Evolutionary conservation across 2,113 vertebrate species (phyloP).

Genomic region (Orycteropus afer): DNA sequence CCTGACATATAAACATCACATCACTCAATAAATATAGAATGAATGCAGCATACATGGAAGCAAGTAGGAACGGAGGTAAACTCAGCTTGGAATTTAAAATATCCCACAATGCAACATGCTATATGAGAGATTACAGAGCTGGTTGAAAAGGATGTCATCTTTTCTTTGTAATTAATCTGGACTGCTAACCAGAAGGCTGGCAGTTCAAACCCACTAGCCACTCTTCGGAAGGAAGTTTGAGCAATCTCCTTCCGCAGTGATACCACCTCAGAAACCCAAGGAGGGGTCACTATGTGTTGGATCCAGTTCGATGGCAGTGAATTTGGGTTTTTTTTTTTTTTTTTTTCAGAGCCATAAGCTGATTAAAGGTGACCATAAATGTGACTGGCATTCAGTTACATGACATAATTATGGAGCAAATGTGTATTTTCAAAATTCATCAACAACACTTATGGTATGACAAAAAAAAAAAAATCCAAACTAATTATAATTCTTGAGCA

Average conservation of each 20-base stretch:
- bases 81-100: slow-evolving; percentile 13
- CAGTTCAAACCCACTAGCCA: too few relatives aligned
- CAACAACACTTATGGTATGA: slow-evolving; percentile 16
- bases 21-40: neutral
- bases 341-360: neutral
- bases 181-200: too few relatives aligned
- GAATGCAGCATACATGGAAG: neutral
- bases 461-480: slow-evolving; percentile 20
- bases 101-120: neutral
- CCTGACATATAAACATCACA: neutral
- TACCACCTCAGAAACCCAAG: too few relatives aligned
- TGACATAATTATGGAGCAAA: slow-evolving; percentile 62
- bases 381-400: neutral
- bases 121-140: neutral
- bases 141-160: neutral
- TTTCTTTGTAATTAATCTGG: slow-evolving; percentile 56
- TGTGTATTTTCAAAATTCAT: slow-evolving; percentile 63
- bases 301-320: too few relatives aligned
- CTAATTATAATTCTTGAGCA: slow-evolving; percentile 54
- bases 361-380: slow-evolving; percentile 26
- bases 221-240: too few relatives aligned
- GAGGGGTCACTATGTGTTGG: too few relatives aligned
- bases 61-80: slow-evolving; percentile 14
- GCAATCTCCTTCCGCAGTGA: too few relatives aligned
- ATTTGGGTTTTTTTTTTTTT: too few relatives aligned